These are phyloP conservation scores for Artemia franciscana DNA, from an alignment of 1,140 invertebrate species.

Conservation along the genomic window DNA sequence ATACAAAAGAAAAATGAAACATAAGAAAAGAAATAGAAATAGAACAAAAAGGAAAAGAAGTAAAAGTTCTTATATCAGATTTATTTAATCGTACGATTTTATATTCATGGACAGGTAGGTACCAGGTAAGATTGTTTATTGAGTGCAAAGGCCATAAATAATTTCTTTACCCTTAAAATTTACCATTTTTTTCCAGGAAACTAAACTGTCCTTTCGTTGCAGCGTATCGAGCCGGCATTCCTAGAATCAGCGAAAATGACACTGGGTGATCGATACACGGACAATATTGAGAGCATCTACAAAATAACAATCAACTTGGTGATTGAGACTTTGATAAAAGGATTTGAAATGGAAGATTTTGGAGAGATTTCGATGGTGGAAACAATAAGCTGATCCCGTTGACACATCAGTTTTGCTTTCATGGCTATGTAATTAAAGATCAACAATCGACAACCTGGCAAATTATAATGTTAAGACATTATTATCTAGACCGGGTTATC, in stretches of 20 bases:
- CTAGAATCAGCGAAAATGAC: constrained; percentile 58
- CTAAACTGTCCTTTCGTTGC: constrained; percentile 31
- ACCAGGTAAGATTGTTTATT: too few species aligned
- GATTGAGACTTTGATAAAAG: constrained; percentile 55
- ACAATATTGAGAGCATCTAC: constrained; percentile 74
- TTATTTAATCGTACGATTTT: too few species aligned
- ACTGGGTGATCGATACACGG: constrained; percentile 62
- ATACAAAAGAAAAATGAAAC: too few species aligned
- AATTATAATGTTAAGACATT: too few species aligned
- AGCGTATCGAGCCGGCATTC: constrained; percentile 77
- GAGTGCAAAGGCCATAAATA: too few species aligned
- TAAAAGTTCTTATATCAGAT: too few species aligned
- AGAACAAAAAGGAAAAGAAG: too few species aligned
- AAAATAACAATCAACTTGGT: constrained; percentile 76
- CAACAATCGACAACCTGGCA: too few species aligned
- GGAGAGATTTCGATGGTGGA: background rate
- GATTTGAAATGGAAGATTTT: constrained; percentile 31
- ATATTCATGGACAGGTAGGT: too few species aligned
- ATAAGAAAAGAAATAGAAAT: too few species aligned
- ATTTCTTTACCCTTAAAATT: background rate
- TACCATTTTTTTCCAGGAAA: constrained; percentile 9
- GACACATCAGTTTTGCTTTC: background rate
- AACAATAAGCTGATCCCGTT: background rate
- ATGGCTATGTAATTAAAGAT: too few species aligned
- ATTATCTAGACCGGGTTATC: too few species aligned